Conservation (phyloP, 2,888 invertebrate genomes). For the Megamerina dolium region DNA sequence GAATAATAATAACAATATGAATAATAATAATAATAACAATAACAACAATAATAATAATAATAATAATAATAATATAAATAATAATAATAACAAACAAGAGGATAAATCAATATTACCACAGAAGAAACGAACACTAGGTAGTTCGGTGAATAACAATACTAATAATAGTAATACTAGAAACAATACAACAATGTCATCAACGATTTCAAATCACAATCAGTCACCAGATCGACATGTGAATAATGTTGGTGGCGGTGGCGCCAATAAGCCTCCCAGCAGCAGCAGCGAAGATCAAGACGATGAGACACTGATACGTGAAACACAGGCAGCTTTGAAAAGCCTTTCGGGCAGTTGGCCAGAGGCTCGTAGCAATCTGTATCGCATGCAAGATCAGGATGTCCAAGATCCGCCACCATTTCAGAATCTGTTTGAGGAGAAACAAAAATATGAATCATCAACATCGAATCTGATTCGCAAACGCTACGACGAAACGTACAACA, state of each 20-base stretch:
- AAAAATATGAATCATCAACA: slow-evolving; percentile 46
- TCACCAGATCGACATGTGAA: slow-evolving; percentile 3
- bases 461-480: background rate
- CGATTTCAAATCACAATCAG: background rate
- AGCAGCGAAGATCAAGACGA: slow-evolving; percentile 59
- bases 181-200: slow-evolving; percentile 13
- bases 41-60: slow-evolving; percentile 30
- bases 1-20: slow-evolving; percentile 30
- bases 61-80: slow-evolving; percentile 23
- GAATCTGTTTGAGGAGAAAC: slow-evolving; percentile 78
- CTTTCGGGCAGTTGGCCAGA: slow-evolving; percentile 81
- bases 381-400: slow-evolving; percentile 66
- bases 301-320: slow-evolving; percentile 78
- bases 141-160: slow-evolving; percentile 12
- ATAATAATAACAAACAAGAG: slow-evolving; percentile 20
- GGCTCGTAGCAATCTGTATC: slow-evolving; percentile 60
- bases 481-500: slow-evolving; percentile 14
- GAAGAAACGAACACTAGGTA: slow-evolving; percentile 40
- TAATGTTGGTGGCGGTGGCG: slow-evolving; percentile 15
- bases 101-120: slow-evolving; percentile 40
- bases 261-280: slow-evolving; percentile 15
- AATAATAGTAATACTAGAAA: slow-evolving; percentile 10
- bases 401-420: slow-evolving; percentile 74
- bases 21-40: slow-evolving; percentile 21
- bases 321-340: slow-evolving; percentile 79